Evolutionary conservation across 2,113 vertebrate genomes (phyloP).

Genomic region (Anolis carolinensis): DNA sequence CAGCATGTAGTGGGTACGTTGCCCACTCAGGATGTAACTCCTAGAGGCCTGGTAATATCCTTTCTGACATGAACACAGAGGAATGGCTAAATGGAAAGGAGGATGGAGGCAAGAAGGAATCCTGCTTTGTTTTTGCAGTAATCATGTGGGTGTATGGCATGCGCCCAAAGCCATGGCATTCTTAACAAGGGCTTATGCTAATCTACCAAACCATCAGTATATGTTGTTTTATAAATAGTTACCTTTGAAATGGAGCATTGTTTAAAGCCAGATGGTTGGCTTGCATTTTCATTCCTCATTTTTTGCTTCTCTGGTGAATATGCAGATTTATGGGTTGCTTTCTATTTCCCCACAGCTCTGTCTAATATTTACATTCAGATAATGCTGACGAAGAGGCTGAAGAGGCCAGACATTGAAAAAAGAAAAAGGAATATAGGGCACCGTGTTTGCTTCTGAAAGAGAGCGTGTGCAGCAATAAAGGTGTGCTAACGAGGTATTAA

Average conservation of each 20-base stretch:
- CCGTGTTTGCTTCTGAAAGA: constrained; percentile 44
- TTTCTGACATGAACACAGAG: neutral
- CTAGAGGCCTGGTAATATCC: neutral
- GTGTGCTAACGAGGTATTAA: constrained; percentile 63
- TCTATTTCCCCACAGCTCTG: constrained; percentile 19
- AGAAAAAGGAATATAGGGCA: constrained; percentile 26
- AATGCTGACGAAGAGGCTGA: constrained; percentile 41
- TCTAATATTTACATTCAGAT: constrained; percentile 51
- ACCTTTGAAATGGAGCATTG: constrained; percentile 46
- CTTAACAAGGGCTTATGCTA: constrained; percentile 11
- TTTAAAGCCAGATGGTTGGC: constrained; percentile 49
- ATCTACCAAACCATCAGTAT: constrained; percentile 3
- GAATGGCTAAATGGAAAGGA: neutral
- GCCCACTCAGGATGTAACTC: neutral
- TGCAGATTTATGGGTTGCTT: constrained; percentile 43
- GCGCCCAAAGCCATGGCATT: neutral
- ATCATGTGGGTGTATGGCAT: neutral
- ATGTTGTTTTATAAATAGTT: constrained; percentile 33
- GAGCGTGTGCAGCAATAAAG: constrained; percentile 47
- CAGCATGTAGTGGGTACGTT: neutral
- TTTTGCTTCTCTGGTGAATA: constrained; percentile 35
- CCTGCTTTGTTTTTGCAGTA: neutral
- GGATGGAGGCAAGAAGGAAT: neutral
- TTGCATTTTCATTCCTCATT: constrained; percentile 44
- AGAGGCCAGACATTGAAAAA: constrained; percentile 45